Conservation (phyloP, 2,113 vertebrate genomes). For the Merops nubicus region DNA sequence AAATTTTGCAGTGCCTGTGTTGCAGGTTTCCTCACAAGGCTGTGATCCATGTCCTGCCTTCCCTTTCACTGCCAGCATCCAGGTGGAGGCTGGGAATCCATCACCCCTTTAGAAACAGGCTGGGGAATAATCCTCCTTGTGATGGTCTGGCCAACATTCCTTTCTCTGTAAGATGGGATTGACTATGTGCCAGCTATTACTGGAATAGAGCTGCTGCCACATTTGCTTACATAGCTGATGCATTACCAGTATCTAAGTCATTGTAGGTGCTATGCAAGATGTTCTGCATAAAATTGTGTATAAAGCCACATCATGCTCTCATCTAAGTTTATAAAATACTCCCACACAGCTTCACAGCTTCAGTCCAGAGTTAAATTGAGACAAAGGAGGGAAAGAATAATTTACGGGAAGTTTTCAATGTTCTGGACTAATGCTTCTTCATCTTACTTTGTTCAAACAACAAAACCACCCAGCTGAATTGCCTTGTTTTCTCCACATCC, state of each 20-base stretch:
- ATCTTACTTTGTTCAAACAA: neutral
- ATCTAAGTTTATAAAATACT: neutral
- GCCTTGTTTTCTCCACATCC: neutral
- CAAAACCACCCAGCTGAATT: neutral
- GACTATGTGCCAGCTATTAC: neutral
- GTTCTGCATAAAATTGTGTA: neutral
- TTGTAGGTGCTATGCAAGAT: neutral
- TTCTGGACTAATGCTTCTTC: neutral
- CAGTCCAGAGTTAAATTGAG: neutral
- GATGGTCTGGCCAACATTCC: neutral
- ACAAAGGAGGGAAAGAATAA: neutral
- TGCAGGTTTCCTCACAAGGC: neutral
- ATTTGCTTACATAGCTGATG: conserved; percentile 38
- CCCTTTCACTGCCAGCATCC: neutral
- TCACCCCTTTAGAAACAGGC: neutral
- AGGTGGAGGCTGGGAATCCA: neutral
- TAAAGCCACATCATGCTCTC: neutral
- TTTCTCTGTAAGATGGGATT: neutral
- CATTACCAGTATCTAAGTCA: neutral
- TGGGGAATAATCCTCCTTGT: neutral
- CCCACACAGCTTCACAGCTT: neutral
- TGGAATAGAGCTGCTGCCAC: neutral
- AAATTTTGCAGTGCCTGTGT: fast-evolving
- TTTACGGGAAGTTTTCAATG: neutral
- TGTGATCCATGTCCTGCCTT: neutral